Percentiles rank a stretch among this genome's conserved stretches.
Conservation (phyloP, 1,140 invertebrate genomes). For the Eurosta solidaginis region DNA sequence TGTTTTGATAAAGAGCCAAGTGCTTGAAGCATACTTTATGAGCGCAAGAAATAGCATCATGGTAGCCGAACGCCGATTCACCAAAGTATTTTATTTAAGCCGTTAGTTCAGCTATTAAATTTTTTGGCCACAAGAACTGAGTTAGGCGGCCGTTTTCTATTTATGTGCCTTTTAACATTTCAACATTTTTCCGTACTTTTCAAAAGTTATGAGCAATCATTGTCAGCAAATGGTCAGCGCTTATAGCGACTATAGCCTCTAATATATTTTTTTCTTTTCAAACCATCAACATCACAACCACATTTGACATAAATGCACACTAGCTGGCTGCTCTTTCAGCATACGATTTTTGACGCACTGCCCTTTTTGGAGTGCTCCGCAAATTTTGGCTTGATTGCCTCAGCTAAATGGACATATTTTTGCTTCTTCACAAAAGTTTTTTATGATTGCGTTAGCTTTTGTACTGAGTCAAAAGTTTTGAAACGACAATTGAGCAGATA, state of each 20-base stretch:
- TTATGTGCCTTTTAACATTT: slow-evolving; percentile 10
- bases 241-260: not conserved
- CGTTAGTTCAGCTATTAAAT: not conserved
- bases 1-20: slow-evolving; percentile 25
- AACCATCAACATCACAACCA: not conserved
- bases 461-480: not conserved
- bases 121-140: not conserved
- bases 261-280: too few species aligned
- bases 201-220: slow-evolving; percentile 3
- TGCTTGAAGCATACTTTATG: not conserved
- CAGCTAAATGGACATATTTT: not conserved
- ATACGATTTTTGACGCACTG: too few species aligned
- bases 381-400: not conserved
- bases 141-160: not conserved
- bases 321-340: too few species aligned
- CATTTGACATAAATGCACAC: not conserved
- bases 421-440: slow-evolving; percentile 4
- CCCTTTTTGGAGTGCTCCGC: not conserved
- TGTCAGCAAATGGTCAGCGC: not conserved
- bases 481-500: not conserved
- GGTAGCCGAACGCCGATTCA: too few species aligned
- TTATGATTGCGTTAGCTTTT: slow-evolving; percentile 17
- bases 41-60: not conserved
- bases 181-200: slow-evolving; percentile 14
- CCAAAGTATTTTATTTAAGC: too few species aligned